Evolutionary conservation across 2,888 invertebrate genomes (phyloP).

Genomic region (Anticlea derivata): DNA sequence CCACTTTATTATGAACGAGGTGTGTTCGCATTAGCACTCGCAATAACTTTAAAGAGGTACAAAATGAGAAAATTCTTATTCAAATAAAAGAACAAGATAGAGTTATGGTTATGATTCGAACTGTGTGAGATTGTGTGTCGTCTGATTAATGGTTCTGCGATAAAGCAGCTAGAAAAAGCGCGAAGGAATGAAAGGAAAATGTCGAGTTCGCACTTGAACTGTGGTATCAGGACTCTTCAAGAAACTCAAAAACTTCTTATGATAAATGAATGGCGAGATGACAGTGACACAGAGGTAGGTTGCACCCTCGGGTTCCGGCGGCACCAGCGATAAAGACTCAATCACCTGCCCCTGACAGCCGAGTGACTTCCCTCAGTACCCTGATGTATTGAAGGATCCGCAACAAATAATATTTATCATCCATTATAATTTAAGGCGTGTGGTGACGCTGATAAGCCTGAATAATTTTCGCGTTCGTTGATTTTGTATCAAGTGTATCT

Average conservation of each 20-base stretch:
- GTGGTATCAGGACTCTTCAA: slow-evolving; percentile 39
- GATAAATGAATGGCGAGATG: slow-evolving; percentile 63
- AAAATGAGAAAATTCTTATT: background rate
- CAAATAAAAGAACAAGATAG: too few relatives aligned
- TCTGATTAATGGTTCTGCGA: slow-evolving; percentile 17
- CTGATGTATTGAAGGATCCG: slow-evolving; percentile 49
- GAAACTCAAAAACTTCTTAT: slow-evolving; percentile 49
- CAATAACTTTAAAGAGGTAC: background rate
- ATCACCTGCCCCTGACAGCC: slow-evolving; percentile 68
- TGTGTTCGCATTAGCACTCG: background rate
- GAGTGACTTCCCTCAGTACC: slow-evolving; percentile 49
- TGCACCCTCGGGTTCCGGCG: slow-evolving; percentile 57
- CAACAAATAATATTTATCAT: slow-evolving; percentile 58
- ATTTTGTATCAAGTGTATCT: slow-evolving; percentile 27
- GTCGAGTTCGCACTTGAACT: slow-evolving; percentile 22
- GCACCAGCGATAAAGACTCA: slow-evolving; percentile 64
- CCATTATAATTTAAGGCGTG: slow-evolving; percentile 56
- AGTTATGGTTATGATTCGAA: slow-evolving; percentile 9
- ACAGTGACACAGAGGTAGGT: slow-evolving; percentile 57
- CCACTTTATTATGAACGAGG: slow-evolving; percentile 4
- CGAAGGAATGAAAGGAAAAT: slow-evolving; percentile 18
- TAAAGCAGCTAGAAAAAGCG: slow-evolving; percentile 9
- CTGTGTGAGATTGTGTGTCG: slow-evolving; percentile 12
- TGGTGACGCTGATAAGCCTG: slow-evolving; percentile 49
- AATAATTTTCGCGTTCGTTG: slow-evolving; percentile 26